phyloP scores from a whole-genome alignment of 2,113 vertebrate species.

The Antidorcas marsupialis region DNA sequence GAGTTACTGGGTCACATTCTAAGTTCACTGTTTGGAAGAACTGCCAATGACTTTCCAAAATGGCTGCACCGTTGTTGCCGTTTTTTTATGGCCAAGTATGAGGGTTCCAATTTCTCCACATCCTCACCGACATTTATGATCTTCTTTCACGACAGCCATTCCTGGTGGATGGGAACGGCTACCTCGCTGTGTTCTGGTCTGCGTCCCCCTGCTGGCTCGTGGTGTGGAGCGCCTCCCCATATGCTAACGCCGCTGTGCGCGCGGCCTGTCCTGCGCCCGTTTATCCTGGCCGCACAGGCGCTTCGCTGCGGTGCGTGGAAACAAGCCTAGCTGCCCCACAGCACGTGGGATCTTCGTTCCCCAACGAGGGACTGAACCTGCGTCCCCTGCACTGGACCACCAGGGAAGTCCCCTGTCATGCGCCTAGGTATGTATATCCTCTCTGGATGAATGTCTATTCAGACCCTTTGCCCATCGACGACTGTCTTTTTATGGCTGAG shows the following conservation, averaged over 20 bases:
- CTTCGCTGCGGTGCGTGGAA: background rate
- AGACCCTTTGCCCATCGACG: background rate
- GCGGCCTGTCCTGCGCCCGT: background rate
- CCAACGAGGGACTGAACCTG: background rate
- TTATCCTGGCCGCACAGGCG: background rate
- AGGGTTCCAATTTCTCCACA: background rate
- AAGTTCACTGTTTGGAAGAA: background rate
- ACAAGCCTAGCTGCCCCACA: background rate
- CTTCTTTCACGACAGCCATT: background rate
- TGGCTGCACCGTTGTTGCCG: background rate
- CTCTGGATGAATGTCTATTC: background rate
- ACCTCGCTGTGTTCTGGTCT: too few relatives aligned
- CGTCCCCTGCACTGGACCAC: background rate
- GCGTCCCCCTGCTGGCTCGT: background rate
- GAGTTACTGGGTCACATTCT: background rate
- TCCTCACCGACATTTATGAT: background rate
- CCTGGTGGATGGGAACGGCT: background rate
- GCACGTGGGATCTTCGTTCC: background rate
- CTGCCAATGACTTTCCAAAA: background rate
- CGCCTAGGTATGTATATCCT: background rate
- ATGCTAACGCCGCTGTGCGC: background rate
- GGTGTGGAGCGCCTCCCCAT: accelerated
- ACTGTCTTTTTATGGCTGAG: background rate
- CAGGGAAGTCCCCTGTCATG: background rate
- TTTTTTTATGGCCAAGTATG: too few relatives aligned